Conservation (phyloP, 2,797 vertebrate genomes). For the Sarcoramphus papa region DNA sequence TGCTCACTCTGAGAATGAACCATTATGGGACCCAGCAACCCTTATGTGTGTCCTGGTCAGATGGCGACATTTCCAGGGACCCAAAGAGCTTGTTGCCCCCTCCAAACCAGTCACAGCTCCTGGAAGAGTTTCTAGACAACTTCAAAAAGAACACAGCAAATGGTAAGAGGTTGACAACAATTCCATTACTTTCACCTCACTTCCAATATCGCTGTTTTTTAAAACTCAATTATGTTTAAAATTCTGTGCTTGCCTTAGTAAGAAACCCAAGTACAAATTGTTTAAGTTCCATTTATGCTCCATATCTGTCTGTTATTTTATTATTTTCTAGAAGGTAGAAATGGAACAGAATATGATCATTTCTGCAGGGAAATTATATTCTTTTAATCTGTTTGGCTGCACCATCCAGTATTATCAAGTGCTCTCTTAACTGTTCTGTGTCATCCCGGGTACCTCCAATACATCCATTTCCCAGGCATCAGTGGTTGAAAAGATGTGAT, state of each 20-base stretch:
- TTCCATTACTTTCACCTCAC: not conserved
- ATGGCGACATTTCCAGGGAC: constrained; percentile 69
- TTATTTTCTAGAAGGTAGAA: constrained; percentile 7
- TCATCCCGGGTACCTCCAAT: not conserved
- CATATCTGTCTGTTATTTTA: not conserved
- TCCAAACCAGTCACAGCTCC: constrained; percentile 72
- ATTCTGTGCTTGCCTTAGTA: not conserved
- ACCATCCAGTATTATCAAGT: not conserved
- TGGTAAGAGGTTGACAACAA: constrained; percentile 73
- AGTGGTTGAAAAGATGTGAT: not conserved
- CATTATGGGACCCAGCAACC: constrained; percentile 22
- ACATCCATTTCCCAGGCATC: not conserved
- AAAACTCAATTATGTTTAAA: not conserved
- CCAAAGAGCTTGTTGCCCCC: constrained; percentile 51
- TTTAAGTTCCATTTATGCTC: not conserved
- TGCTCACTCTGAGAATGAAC: constrained; percentile 77
- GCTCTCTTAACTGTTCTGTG: not conserved
- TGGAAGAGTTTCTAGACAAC: constrained; percentile 79
- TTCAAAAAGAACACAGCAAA: constrained; percentile 83
- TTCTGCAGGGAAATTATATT: not conserved
- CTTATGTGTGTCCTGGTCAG: constrained; percentile 67
- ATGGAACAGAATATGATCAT: not conserved
- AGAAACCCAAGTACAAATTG: not conserved
- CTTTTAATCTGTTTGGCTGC: not conserved
- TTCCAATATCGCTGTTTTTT: not conserved